Evolutionary conservation across 2,797 vertebrate species (phyloP), one percentile per base, ranked within the genome.

Genomic region (Craterocephalus amniculus): DNA sequence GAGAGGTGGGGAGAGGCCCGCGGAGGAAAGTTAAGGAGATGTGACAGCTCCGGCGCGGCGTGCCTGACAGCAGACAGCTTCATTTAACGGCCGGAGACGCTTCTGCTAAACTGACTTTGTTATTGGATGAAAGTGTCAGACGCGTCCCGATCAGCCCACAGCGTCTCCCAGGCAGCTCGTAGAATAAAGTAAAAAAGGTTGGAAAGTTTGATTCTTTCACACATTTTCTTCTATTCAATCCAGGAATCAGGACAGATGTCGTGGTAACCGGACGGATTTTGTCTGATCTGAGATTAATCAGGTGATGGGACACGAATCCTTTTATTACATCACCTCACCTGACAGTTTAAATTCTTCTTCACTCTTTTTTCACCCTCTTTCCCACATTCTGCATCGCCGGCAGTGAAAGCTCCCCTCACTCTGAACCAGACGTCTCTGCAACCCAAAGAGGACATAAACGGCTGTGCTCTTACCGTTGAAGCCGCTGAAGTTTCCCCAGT

Each of bases 381-480:
- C 24, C 38, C 13, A 27, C 18, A 24, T 40, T 49, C 27, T 14
- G 14, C 43, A 80, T 88, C 80, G 68, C 49, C 76, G 67, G 86
- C 29, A 81, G 64, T 79, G 78, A 16, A 78, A 34, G 6, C 12
- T 4, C 38, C 6, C 38, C 4, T 40, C 0, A 22, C 5, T 45
- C 10, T 48, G 20, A 48, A n/a, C 12, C 6, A n/a, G n/a, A n/a
- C n/a, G n/a, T n/a, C n/a, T n/a, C n/a, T n/a, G n/a, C n/a, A n/a
- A n/a, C n/a, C n/a, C n/a, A n/a, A n/a, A n/a, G n/a, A n/a, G n/a
- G n/a, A n/a, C n/a, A n/a, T n/a, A n/a, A n/a, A n/a, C n/a, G n/a
- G n/a, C n/a, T n/a, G n/a, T n/a, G n/a, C n/a, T n/a, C 96, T 94
- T 93, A 98, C 97, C 96, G 58, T 97, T 97, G 86, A 94, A 87